Percentiles rank a stretch among this genome's conserved stretches.
Evolutionary conservation across 1,140 invertebrate genomes (phyloP).

Genomic region (Brachionus paranguensis): DNA sequence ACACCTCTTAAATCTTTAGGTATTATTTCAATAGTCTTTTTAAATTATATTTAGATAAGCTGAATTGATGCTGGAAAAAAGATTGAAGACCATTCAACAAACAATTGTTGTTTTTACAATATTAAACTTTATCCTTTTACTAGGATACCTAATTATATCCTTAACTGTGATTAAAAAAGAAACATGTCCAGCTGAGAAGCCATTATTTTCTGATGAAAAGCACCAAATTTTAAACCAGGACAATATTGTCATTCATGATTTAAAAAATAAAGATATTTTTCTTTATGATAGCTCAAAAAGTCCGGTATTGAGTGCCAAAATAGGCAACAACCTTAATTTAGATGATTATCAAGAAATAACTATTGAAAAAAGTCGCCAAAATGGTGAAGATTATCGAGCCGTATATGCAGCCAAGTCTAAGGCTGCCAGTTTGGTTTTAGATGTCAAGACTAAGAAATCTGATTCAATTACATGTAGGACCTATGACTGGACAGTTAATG

Average conservation of each 20-base stretch:
- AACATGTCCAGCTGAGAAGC: not conserved
- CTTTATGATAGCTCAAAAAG: not conserved
- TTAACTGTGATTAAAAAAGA: not conserved
- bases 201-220: not conserved
- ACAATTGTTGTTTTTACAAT: not conserved
- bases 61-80: not conserved
- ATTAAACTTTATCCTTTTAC: not conserved
- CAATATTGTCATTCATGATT: not conserved
- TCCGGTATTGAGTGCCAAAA: not conserved
- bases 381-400: not conserved
- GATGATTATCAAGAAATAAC: not conserved
- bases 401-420: not conserved
- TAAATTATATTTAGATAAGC: not conserved
- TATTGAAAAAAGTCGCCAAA: not conserved
- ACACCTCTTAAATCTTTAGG: no score
- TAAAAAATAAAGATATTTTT: not conserved
- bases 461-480: not conserved
- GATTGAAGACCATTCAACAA: not conserved
- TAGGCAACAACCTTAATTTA: not conserved
- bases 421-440: not conserved
- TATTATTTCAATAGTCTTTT: not conserved
- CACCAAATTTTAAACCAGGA: not conserved
- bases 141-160: not conserved
- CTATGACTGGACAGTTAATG: constrained; percentile 6
- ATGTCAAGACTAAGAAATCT: not conserved